Base-by-base conservation (phyloP, 1,140 invertebrate genomes). In the Pararge aegeria region DNA sequence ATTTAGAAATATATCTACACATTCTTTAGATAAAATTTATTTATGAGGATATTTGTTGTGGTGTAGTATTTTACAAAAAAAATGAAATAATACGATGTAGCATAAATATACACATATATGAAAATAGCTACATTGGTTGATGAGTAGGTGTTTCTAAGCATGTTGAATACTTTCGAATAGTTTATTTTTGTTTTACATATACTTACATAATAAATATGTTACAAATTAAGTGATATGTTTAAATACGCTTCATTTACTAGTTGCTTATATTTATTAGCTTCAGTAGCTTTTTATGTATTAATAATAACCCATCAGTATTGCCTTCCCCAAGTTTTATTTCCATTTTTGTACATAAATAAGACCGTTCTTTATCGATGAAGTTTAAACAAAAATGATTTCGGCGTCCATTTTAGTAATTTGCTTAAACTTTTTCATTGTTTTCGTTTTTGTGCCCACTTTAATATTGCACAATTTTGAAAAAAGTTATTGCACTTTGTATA, bases 101-200 rank as follows among this genome's bases (percentile, higher is more conserved):
- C 30, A 55, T 55, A 27, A 40, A 38, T 27, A 51, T 9, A 38
- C 18, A 16, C 49, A 15, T 51, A 16, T 51, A 24, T 30, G 3
- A 4, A 24, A 56, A 15, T 58, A 55, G 50, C 40, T 24, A 30
- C 64, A 48, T 44, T 44, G 38, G 52, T 52, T 24, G 27, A 54
- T 50, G 19, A 51, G 30, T 55, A 40, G 34, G 37, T 24, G 53
- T 40, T 42, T 70, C 72, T 80, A 76, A 82, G 69, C 74, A 73
- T 83, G 85, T 88, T 88, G 69, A 83, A 77, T 70, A 64, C 61
- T 79, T 83, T 87, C 78, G 76, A 86, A 88, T 86, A 85, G 85
- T 88, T 87, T 88, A 87, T 88, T 80, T 77, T 79, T 83, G 69
- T 78, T 80, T 84, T 87, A 78, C 66, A 68, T 70, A 68, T 75